Conservation (phyloP, 1,140 invertebrate species). For the Octopus sinensis region DNA sequence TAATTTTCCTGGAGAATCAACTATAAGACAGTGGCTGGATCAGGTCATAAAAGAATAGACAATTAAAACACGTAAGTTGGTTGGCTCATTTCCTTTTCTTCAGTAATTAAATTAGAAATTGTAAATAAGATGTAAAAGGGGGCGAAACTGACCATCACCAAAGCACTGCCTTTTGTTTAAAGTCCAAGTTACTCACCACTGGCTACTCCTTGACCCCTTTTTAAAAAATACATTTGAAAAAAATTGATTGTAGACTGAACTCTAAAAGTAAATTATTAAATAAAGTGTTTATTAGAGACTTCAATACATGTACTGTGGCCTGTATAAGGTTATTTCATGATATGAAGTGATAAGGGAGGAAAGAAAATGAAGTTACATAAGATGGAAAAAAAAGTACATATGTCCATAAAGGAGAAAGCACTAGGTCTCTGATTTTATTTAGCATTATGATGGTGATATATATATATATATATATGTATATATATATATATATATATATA, state of each 20-base stretch:
- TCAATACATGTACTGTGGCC: slow-evolving; percentile 4
- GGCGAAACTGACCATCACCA: not conserved
- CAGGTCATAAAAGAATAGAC: not conserved
- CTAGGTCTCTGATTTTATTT: not conserved
- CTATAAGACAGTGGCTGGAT: slow-evolving; percentile 7
- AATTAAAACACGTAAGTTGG: no score
- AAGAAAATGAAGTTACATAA: not conserved
- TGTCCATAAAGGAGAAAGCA: slow-evolving; percentile 6
- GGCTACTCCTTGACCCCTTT: not conserved
- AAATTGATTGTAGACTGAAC: not conserved
- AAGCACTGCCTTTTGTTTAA: not conserved
- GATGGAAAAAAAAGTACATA: not conserved
- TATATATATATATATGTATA: no score
- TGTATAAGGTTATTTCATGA: not conserved
- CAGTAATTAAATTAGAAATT: no score
- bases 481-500: no score
- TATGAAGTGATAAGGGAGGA: slow-evolving; percentile 1
- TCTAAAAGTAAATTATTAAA: slow-evolving; percentile 10
- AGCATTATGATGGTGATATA: no score
- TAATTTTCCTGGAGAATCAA: not conserved
- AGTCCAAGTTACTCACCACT: slow-evolving; percentile 8
- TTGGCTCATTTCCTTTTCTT: no score
- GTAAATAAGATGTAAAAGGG: no score
- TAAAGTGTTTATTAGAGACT: slow-evolving; percentile 4
- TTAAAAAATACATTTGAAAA: no score